Conservation (phyloP, 2,113 vertebrate species). For the Percopsis transmontana region DNA sequence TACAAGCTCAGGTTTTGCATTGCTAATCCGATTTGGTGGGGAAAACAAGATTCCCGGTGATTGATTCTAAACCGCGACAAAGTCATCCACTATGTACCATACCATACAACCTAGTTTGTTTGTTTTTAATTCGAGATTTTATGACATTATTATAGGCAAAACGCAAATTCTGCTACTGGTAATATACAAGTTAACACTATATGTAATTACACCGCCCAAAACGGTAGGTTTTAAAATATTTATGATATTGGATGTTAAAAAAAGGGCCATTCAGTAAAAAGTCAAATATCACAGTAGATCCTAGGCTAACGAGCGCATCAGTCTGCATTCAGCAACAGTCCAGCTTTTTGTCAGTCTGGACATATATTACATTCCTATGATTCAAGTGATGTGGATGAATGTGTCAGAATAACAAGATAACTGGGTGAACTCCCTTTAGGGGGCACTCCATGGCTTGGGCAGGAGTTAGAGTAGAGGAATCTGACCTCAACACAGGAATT, state of each 20-base stretch:
- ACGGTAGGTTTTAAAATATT: too few relatives aligned
- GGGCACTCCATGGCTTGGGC: constrained; percentile 62
- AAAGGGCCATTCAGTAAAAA: not conserved
- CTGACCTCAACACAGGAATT: constrained; percentile 70
- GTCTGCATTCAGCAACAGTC: constrained; percentile 28
- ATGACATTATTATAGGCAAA: too few relatives aligned
- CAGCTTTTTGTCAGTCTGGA: constrained; percentile 39
- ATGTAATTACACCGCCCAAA: too few relatives aligned
- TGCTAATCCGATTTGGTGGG: too few relatives aligned
- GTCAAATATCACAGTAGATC: constrained; percentile 31
- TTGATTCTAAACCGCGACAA: too few relatives aligned
- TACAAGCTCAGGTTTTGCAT: too few relatives aligned
- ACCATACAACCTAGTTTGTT: too few relatives aligned
- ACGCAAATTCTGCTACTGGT: too few relatives aligned
- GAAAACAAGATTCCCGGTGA: too few relatives aligned
- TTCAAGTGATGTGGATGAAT: constrained; percentile 69
- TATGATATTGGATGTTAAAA: constrained; percentile 18
- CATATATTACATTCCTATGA: constrained; percentile 45
- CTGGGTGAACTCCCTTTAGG: constrained; percentile 60
- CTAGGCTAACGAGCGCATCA: constrained; percentile 12
- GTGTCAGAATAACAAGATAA: constrained; percentile 69
- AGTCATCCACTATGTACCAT: too few relatives aligned
- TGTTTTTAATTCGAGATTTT: too few relatives aligned
- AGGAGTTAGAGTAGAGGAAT: constrained; percentile 59
- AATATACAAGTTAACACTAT: too few relatives aligned